phyloP scores from a whole-genome alignment of 1,140 invertebrate genomes.

The Vanessa tameamea region DNA sequence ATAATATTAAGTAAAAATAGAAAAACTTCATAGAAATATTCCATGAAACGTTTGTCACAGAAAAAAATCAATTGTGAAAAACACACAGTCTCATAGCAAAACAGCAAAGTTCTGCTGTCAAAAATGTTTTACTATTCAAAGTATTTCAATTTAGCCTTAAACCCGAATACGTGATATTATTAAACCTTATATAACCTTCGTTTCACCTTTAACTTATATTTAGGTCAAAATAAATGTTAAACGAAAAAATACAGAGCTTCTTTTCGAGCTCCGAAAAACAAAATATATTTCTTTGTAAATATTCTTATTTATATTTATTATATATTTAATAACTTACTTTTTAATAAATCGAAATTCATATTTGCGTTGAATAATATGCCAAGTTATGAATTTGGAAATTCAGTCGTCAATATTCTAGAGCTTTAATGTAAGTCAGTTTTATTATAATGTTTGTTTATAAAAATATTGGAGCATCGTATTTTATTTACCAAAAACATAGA shows the following conservation, averaged over 20 bases:
- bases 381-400: neutral
- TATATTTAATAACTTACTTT: neutral
- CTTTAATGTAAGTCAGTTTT: no score
- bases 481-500: no score
- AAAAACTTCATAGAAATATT: no score
- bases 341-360: slow-evolving; percentile 5
- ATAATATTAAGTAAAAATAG: no score
- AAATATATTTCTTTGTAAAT: slow-evolving; percentile 18
- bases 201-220: slow-evolving; percentile 20
- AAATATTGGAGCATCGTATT: no score
- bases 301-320: slow-evolving; percentile 2
- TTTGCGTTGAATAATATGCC: neutral
- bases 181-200: slow-evolving; percentile 1
- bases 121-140: neutral
- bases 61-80: neutral
- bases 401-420: no score
- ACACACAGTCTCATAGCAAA: neutral
- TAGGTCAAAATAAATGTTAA: slow-evolving; percentile 15
- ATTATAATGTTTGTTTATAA: no score
- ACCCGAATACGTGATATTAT: slow-evolving; percentile 1
- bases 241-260: slow-evolving; percentile 9
- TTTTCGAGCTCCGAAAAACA: slow-evolving; percentile 8
- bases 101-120: neutral
- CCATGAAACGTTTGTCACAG: neutral
- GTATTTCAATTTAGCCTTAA: slow-evolving; percentile 6